phyloP scores from a whole-genome alignment of 1,140 invertebrate genomes.

The Sminthurides bifidus region DNA sequence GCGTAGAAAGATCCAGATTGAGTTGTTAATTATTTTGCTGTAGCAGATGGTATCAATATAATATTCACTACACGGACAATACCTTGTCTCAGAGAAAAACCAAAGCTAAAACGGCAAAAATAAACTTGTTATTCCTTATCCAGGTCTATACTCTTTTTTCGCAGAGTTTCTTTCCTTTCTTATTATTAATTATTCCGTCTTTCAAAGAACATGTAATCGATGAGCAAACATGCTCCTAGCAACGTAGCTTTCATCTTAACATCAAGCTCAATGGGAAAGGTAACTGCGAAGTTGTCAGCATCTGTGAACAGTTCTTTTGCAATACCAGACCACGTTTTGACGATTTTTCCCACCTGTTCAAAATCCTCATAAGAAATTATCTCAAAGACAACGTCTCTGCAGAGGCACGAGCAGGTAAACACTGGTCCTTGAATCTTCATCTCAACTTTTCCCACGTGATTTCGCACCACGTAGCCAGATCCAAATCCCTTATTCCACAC shows the following conservation, averaged over 20 bases:
- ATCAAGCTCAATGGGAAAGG: conserved; percentile 64
- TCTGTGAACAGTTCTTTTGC: conserved; percentile 57
- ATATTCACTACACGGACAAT: no score
- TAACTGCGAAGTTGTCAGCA: conserved; percentile 61
- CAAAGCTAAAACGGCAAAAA: no score
- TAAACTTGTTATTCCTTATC: no score
- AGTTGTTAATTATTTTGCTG: no score
- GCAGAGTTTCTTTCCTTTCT: no score
- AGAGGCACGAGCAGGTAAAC: conserved; percentile 64
- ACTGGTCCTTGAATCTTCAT: conserved; percentile 71
- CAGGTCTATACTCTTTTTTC: no score
- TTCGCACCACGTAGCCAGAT: conserved; percentile 65
- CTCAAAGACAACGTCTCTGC: conserved; percentile 52
- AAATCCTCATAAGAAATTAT: conserved; percentile 51
- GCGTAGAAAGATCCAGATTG: no score
- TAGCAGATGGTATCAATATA: no score
- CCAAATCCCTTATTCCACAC: conserved; percentile 62
- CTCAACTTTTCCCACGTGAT: conserved; percentile 60
- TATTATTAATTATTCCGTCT: no score
- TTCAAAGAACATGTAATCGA: conserved; percentile 5
- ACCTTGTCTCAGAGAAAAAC: no score
- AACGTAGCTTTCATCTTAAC: conserved; percentile 66
- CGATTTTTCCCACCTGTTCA: conserved; percentile 56
- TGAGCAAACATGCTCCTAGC: conserved; percentile 46
- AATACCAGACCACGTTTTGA: conserved; percentile 61